Conservation (phyloP, 2,113 vertebrate genomes). For the Otocyon megalotis region DNA sequence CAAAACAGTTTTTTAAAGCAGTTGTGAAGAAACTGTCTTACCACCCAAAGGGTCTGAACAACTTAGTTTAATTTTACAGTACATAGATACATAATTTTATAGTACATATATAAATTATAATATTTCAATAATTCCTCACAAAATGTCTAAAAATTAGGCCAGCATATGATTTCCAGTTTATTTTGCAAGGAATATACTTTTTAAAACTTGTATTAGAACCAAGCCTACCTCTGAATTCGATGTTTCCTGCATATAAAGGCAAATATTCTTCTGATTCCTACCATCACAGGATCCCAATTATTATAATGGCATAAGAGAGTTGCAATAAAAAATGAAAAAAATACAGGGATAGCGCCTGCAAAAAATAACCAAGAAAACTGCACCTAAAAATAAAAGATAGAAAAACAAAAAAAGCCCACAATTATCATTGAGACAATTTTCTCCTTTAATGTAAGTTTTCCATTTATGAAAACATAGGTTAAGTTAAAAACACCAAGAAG, state of each 20-base stretch:
- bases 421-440: constrained; percentile 13
- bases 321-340: constrained; percentile 96
- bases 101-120: constrained; percentile 8
- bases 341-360: constrained; percentile 95
- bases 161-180: constrained; percentile 3
- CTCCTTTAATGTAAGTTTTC: constrained; percentile 18
- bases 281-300: constrained; percentile 99
- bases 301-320: constrained; percentile 97
- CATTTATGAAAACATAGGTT: constrained; percentile 25
- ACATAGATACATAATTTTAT: not conserved
- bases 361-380: constrained; percentile 98
- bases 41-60: not conserved
- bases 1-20: constrained; percentile 1
- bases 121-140: constrained; percentile 56
- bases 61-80: constrained; percentile 50
- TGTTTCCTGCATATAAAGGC: constrained; percentile 96
- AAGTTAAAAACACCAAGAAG: constrained; percentile 15
- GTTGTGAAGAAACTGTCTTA: constrained; percentile 36
- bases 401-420: not conserved
- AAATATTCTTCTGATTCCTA: constrained; percentile 95
- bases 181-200: constrained; percentile 20
- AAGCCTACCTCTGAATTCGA: constrained; percentile 92
- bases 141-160: constrained; percentile 38
- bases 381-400: constrained; percentile 88
- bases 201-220: constrained; percentile 4